Conservation (phyloP, 2,888 invertebrate species). For the Tholera decimalis region DNA sequence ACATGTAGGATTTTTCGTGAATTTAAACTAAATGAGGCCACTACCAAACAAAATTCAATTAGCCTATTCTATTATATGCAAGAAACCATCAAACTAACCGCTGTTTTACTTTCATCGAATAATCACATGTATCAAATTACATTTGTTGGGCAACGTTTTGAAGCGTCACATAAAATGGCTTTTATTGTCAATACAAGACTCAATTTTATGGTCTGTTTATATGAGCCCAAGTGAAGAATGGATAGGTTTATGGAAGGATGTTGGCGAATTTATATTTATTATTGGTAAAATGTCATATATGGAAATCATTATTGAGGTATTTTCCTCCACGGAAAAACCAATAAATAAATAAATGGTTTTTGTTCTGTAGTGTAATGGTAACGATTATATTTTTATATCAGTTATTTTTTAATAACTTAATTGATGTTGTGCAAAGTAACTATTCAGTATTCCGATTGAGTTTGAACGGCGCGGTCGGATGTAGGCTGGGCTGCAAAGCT, state of each 20-base stretch:
- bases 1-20: no score
- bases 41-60: conserved; percentile 14
- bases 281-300: conserved; percentile 63
- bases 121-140: conserved; percentile 60
- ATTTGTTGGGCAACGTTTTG: conserved; percentile 73
- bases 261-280: conserved; percentile 75
- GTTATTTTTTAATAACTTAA: neutral
- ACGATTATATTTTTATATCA: neutral
- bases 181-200: conserved; percentile 85
- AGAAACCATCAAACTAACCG: conserved; percentile 53
- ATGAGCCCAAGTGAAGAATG: conserved; percentile 77
- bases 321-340: neutral
- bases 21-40: no score
- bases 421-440: neutral
- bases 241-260: conserved; percentile 77
- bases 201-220: conserved; percentile 88
- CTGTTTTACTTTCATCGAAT: conserved; percentile 47
- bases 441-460: neutral
- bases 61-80: conserved; percentile 27
- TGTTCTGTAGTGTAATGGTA: conserved; percentile 12
- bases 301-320: conserved; percentile 52
- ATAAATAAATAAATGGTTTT: conserved; percentile 6
- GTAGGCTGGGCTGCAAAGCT: neutral
- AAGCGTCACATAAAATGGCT: conserved; percentile 78
- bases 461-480: neutral